Evolutionary conservation across 2,888 invertebrate species (phyloP).

Genomic region (Agriotes lineatus): DNA sequence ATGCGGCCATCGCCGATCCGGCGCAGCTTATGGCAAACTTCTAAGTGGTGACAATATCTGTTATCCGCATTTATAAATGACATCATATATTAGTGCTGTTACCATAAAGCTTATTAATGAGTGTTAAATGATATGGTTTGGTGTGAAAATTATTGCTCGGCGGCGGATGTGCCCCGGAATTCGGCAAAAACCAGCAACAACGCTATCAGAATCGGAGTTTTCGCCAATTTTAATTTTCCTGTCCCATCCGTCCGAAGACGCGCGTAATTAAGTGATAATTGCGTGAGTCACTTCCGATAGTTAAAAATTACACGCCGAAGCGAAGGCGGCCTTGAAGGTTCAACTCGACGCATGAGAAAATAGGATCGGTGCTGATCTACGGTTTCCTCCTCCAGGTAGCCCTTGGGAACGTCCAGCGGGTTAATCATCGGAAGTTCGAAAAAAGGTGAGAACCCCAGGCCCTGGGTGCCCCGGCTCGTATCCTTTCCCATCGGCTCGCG

Average conservation of each 20-base stretch:
- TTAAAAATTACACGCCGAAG: slow-evolving; percentile 31
- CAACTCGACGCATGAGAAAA: slow-evolving; percentile 32
- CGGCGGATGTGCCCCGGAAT: slow-evolving; percentile 23
- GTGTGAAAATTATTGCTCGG: slow-evolving; percentile 42
- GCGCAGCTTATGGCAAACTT: slow-evolving; percentile 34
- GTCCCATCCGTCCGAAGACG: background rate
- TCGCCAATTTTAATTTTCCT: background rate
- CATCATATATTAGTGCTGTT: slow-evolving; percentile 43
- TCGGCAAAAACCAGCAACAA: no score
- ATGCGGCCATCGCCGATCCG: slow-evolving; percentile 5
- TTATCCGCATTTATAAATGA: slow-evolving; percentile 46
- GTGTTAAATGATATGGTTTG: slow-evolving; percentile 45
- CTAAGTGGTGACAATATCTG: slow-evolving; percentile 45
- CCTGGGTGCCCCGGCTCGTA: slow-evolving; percentile 25
- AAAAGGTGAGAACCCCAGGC: slow-evolving; percentile 26
- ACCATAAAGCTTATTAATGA: slow-evolving; percentile 49
- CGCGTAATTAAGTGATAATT: slow-evolving; percentile 28
- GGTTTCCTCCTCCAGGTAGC: no score
- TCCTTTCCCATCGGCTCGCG: slow-evolving; percentile 36
- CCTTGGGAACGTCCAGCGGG: no score
- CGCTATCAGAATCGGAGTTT: no score
- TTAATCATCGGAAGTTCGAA: slow-evolving; percentile 38
- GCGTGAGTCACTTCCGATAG: slow-evolving; percentile 40
- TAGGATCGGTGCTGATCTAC: no score
- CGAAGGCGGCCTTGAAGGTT: slow-evolving; percentile 26